phyloP scores from a whole-genome alignment of 2,113 vertebrate species.

The Progne subis region DNA sequence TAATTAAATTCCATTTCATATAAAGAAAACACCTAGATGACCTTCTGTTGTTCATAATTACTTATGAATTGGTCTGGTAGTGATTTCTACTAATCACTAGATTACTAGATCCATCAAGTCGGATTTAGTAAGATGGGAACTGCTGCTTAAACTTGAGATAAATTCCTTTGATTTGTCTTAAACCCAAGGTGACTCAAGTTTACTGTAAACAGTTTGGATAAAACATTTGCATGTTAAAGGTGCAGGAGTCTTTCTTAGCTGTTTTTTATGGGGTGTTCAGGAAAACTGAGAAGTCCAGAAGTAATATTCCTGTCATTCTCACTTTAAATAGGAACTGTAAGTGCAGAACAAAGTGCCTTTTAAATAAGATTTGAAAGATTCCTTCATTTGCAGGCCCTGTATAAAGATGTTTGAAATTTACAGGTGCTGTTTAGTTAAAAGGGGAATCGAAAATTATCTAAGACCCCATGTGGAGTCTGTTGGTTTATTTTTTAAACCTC shows the following conservation, averaged over 20 bases:
- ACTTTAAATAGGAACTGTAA: background rate
- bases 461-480: background rate
- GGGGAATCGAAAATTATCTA: background rate
- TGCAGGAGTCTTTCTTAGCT: background rate
- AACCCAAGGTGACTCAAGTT: background rate
- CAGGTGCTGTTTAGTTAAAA: background rate
- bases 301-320: background rate
- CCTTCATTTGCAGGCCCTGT: background rate
- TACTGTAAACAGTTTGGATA: background rate
- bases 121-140: background rate
- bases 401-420: background rate
- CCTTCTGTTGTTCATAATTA: background rate
- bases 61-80: background rate
- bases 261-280: background rate
- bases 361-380: background rate
- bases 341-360: background rate
- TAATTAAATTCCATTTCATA: background rate
- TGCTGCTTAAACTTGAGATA: background rate
- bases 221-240: background rate
- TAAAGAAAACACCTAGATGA: background rate
- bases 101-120: background rate
- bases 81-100: background rate
- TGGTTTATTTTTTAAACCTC: background rate
- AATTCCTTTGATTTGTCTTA: background rate
- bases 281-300: background rate